Evolutionary conservation across 2,797 vertebrate genomes (phyloP), one percentile per base, ranked within the genome.

Genomic region (Schizopygopsis pylzovi): DNA sequence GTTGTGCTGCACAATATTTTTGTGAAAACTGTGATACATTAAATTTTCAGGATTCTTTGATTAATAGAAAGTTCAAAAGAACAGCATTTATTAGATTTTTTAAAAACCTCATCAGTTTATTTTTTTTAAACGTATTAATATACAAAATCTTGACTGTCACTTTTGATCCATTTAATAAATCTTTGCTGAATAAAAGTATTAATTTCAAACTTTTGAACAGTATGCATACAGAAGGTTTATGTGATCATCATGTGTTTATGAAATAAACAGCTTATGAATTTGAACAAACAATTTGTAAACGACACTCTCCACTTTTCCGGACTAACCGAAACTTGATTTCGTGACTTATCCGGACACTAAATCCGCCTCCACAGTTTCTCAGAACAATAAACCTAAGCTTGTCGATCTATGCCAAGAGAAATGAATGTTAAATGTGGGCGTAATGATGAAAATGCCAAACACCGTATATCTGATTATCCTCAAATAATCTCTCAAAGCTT

Each of bases 391-490:
- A 61, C 41, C 78, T 11, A 68, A 83, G 43, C 47, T 10, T 1
- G 47, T 47, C 73, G 22, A 7, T 87, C 43, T 71, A 56, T 70
- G 41, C 28, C 43, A 61, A 49, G 6, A 11, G 1, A 80, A 77
- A 15, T 63, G 25, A 70, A 56, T 37, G 52, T 25, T 54, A 79
- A 75, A 73, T 37, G 63, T 78, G 65, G 75, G 81, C 15, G 81
- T 52, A 75, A 41, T 77, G 9, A 25, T 56, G 20, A 15, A 67
- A 18, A 67, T 83, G 56, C 33, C 43, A 76, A 76, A 59, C 16
- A 33, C 6, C n/a, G 28, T 33, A 20, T 6, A 47, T 65, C 25
- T 47, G 78, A 22, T 76, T 76, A 39, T 76, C 73, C 73, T 54
- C 4, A 13, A 37, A 77, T 77, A n/a, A 80, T 65, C 78, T 47